Conservation (phyloP, 92 coral and sea anemone genomes). For the Actinernus sp. region DNA sequence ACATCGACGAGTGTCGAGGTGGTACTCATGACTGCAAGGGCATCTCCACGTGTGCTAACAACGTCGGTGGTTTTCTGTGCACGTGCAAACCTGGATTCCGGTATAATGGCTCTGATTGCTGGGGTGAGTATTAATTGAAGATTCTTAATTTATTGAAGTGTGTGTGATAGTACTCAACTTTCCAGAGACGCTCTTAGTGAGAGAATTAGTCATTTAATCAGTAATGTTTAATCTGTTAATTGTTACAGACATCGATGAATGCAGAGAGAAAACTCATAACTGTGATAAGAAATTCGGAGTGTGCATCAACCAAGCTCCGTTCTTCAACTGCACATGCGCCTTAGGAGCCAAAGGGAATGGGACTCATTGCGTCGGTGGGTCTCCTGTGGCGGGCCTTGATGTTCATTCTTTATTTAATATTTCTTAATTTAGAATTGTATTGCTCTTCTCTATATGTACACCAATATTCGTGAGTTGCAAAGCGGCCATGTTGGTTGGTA, state of each 20-base stretch:
- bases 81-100: conserved; percentile 78
- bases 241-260: conserved; percentile 76
- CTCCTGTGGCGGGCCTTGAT: background rate
- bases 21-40: conserved; percentile 74
- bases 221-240: no score
- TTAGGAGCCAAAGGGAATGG: conserved; percentile 84
- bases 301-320: conserved; percentile 66
- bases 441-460: background rate
- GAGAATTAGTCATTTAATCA: background rate
- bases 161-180: no score
- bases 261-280: conserved; percentile 62
- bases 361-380: conserved; percentile 68
- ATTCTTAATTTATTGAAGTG: background rate
- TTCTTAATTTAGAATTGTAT: background rate
- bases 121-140: conserved; percentile 38
- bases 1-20: conserved; percentile 79
- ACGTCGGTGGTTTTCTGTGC: conserved; percentile 79
- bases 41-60: conserved; percentile 67
- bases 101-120: conserved; percentile 73
- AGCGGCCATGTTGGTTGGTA: no score
- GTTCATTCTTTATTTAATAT: background rate
- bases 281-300: conserved; percentile 70
- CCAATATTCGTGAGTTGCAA: no score
- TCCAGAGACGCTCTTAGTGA: background rate
- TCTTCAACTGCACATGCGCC: conserved; percentile 74